phyloP scores from a whole-genome alignment of 1,140 invertebrate genomes.

The Lithobius niger region DNA sequence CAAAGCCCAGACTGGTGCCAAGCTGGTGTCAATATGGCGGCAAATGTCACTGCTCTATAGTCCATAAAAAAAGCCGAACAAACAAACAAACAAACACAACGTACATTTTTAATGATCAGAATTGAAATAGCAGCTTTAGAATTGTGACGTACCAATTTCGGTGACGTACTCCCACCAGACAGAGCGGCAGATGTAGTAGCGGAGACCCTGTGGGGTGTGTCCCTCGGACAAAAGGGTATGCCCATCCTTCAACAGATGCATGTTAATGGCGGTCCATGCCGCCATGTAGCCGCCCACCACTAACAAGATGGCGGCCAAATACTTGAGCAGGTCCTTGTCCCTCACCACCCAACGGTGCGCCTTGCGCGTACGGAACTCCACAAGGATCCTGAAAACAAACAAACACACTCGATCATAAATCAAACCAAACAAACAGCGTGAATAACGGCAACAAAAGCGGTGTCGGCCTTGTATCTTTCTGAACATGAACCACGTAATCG shows the following conservation, averaged over 20 bases:
- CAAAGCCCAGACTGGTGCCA: too few species aligned
- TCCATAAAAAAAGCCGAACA: background rate
- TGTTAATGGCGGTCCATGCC: slow-evolving; percentile 57
- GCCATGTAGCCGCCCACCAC: slow-evolving; percentile 69
- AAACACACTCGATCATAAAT: background rate
- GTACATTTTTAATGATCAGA: background rate
- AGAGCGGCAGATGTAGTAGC: slow-evolving; percentile 52
- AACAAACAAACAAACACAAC: background rate
- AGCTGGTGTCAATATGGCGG: too few species aligned
- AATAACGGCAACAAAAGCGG: too few species aligned
- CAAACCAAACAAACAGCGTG: background rate
- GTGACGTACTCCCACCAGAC: slow-evolving; percentile 82
- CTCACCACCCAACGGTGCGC: slow-evolving; percentile 73
- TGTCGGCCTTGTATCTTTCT: too few species aligned
- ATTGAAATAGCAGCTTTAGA: background rate
- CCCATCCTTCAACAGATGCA: slow-evolving; percentile 25
- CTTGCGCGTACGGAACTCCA: slow-evolving; percentile 63
- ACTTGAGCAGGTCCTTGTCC: slow-evolving; percentile 70
- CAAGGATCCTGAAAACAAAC: slow-evolving; percentile 32
- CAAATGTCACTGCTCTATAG: too few species aligned
- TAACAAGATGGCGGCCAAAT: slow-evolving; percentile 55
- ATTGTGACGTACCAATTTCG: slow-evolving; percentile 41
- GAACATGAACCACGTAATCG: too few species aligned
- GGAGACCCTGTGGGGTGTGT: slow-evolving; percentile 33
- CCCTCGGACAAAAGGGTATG: slow-evolving; percentile 33